Evolutionary conservation across 2,797 vertebrate species (phyloP).

Genomic region (Meda fulgida): DNA sequence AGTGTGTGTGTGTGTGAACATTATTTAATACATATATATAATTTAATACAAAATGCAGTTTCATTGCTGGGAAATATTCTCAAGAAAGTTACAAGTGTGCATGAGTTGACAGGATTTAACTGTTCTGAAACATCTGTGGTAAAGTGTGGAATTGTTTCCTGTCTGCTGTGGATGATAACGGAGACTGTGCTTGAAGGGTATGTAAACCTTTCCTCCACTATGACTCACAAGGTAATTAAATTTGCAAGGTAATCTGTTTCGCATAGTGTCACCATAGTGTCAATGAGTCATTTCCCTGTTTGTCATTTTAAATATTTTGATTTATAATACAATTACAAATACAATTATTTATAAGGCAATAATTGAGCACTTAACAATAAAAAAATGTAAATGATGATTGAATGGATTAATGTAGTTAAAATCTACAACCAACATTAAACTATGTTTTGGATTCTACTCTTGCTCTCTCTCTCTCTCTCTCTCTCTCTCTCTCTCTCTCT

Average conservation of each 20-base stretch:
- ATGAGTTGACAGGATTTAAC: constrained; percentile 3
- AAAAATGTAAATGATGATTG: neutral
- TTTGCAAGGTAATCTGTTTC: neutral
- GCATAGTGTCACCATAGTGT: neutral
- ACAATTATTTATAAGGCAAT: neutral
- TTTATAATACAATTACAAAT: too few species aligned
- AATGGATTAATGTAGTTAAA: neutral
- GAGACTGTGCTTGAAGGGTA: constrained; percentile 56
- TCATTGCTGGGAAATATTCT: neutral
- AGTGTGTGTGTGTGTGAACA: too few species aligned
- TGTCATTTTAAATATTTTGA: neutral
- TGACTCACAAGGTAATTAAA: neutral
- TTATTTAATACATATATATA: neutral
- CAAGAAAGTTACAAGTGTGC: neutral
- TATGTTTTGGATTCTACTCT: neutral
- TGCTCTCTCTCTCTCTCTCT: neutral
- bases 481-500: neutral
- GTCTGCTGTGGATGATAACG: constrained; percentile 74
- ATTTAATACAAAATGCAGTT: neutral
- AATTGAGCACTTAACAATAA: neutral
- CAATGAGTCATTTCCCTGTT: neutral
- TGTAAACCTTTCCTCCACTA: constrained; percentile 64
- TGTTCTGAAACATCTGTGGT: neutral
- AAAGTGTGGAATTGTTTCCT: constrained; percentile 67
- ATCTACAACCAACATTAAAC: neutral